A percentile compares a stretch with the other conserved stretches of the same genome.
Evolutionary conservation across 2,888 invertebrate genomes (phyloP).

Genomic region (Eupithecia centaureata): DNA sequence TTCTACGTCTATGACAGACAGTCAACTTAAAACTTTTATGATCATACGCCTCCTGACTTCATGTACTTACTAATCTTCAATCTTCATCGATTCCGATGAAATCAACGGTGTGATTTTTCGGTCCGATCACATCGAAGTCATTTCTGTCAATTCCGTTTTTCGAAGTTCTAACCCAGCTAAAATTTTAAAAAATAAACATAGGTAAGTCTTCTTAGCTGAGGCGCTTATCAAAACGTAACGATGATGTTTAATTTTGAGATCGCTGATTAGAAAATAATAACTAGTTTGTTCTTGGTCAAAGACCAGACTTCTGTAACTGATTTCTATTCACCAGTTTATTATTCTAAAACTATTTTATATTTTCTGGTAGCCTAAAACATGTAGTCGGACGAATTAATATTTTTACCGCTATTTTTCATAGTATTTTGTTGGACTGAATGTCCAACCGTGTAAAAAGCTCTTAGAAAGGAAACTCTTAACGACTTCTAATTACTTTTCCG

Average conservation of each 20-base stretch:
- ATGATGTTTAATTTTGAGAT: too few species aligned
- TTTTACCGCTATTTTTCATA: background rate
- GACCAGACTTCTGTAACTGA: background rate
- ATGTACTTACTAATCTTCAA: background rate
- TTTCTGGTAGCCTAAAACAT: background rate
- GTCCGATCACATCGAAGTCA: background rate
- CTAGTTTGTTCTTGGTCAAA: background rate
- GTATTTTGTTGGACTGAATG: background rate
- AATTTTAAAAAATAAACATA: too few species aligned
- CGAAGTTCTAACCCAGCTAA: too few species aligned
- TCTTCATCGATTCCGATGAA: background rate
- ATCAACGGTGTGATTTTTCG: background rate
- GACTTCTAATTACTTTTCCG: constrained; percentile 42
- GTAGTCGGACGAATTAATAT: background rate
- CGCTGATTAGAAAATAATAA: too few species aligned
- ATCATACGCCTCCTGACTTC: background rate
- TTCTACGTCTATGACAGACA: background rate
- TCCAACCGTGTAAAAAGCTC: constrained; percentile 14
- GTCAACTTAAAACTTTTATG: background rate
- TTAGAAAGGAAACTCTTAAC: constrained; percentile 37
- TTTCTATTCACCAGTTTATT: background rate
- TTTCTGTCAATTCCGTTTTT: background rate
- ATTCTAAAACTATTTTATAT: too few species aligned
- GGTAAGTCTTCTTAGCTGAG: too few species aligned
- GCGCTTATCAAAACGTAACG: background rate